Percentiles rank a stretch among this genome's conserved stretches.
phyloP scores from a whole-genome alignment of 2,888 invertebrate species.

The Polymixis lichenea region DNA sequence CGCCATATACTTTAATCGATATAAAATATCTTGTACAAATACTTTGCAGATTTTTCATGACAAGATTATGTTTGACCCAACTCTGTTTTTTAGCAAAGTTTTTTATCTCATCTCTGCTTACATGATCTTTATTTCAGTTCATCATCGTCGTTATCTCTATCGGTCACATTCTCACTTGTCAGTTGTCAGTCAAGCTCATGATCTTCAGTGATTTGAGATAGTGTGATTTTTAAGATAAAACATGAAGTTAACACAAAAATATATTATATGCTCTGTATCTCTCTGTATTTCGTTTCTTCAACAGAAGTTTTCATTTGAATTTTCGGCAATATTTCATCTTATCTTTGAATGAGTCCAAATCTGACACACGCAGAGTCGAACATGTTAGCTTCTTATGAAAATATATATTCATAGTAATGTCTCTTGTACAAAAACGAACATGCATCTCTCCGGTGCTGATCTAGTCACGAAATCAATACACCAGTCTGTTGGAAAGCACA shows the following conservation, averaged over 20 bases:
- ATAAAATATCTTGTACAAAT: not conserved
- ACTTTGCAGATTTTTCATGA: not conserved
- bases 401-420: conserved; percentile 25
- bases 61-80: conserved; percentile 16
- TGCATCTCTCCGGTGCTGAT: conserved; percentile 35
- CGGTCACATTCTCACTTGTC: conserved; percentile 45
- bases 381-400: not conserved
- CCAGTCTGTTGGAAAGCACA: conserved; percentile 54
- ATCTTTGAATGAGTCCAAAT: conserved; percentile 14
- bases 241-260: not conserved
- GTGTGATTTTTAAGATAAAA: conserved; percentile 45
- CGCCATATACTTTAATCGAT: not conserved
- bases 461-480: conserved; percentile 62
- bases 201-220: conserved; percentile 32
- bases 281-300: not conserved
- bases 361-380: conserved; percentile 9
- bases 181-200: conserved; percentile 40
- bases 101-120: conserved; percentile 26
- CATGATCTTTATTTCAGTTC: conserved; percentile 16
- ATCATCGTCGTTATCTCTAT: conserved; percentile 40
- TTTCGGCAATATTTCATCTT: conserved; percentile 1
- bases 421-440: conserved; percentile 46
- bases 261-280: not conserved
- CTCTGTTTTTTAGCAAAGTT: conserved; percentile 4
- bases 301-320: not conserved